Base-by-base conservation (phyloP, 2,797 vertebrate species). In the Phataginus tricuspis region DNA sequence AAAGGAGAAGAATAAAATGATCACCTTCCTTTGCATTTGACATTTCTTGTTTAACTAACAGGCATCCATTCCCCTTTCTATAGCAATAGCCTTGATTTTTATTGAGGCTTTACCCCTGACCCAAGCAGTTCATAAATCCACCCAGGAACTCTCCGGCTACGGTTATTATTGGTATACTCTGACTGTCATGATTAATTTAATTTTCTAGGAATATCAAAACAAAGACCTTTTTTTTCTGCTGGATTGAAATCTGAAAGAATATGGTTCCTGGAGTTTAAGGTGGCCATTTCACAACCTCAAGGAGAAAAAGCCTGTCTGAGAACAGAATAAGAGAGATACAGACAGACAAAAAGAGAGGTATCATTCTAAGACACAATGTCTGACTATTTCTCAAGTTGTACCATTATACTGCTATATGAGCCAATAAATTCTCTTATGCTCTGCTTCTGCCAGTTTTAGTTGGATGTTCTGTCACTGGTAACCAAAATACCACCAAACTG, bases 301-400 rank as follows among this genome's bases (percentile, higher is more conserved):
- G 39, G 34, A 96, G 42, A 74, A 97, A 74, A 97, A 86, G 34
- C 23, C n/a, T 74, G 15, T 71, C 55, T 71, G 42, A 89, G 72
- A 86, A 90, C 34, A 97, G 15, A 72, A 11, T 42, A 57, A 82
- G 42, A 91, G 66, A 79, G 34, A 83, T 69, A 88, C 8, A 78
- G 25, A 68, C 0, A 37, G 34, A 79, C 0, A 15, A 27, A 21
- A 42, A 77, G 3, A 55, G 9, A 27, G 7, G 53, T 11, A 49
- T 14, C 37, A 37, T 51, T 94, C 29, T 77, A 72, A 92, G 59
- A 9, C 45, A 82, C 12, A 49, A 11, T 37, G 25, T 25, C 49
- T 25, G 53, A 21, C 49, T 72, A 11, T 51, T 85, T 59, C 57
- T 94, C 66, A 77, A 63, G 49, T 25, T 66, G 12, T 18, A 66